phyloP scores from a whole-genome alignment of 1,140 invertebrate genomes.

The Drosophila albomicans region DNA sequence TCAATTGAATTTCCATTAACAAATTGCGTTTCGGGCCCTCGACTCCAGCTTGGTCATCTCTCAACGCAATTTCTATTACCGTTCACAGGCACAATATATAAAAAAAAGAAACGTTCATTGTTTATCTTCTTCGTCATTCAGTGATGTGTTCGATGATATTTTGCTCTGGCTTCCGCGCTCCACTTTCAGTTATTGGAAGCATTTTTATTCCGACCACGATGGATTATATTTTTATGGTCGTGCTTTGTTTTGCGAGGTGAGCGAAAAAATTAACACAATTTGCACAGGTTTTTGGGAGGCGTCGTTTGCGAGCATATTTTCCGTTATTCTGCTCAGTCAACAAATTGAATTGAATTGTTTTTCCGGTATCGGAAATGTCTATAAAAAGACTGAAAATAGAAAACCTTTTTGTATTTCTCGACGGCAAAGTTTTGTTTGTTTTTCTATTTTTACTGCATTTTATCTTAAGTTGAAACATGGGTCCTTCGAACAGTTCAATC shows the following conservation, averaged over 20 bases:
- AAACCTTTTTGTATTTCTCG: not conserved
- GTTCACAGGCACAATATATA: not conserved
- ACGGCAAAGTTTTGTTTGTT: not conserved
- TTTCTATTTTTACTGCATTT: not conserved
- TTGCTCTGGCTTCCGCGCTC: slow-evolving; percentile 5
- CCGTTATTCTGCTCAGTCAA: slow-evolving; percentile 10
- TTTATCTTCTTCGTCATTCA: slow-evolving; percentile 11
- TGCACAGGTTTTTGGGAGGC: slow-evolving; percentile 22
- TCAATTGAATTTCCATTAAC: slow-evolving; percentile 82
- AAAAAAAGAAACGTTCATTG: not conserved
- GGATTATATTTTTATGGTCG: slow-evolving; percentile 35
- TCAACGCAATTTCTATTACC: not conserved
- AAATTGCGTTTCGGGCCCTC: slow-evolving; percentile 57
- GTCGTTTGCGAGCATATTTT: slow-evolving; percentile 19
- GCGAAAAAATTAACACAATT: slow-evolving; percentile 40
- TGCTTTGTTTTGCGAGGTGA: slow-evolving; percentile 25
- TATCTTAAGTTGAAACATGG: not conserved
- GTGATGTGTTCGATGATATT: slow-evolving; percentile 20
- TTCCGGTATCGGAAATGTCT: not conserved
- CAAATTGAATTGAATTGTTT: slow-evolving; percentile 26
- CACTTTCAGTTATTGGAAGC: slow-evolving; percentile 6
- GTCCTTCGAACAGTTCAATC: slow-evolving; percentile 9
- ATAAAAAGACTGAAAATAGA: not conserved
- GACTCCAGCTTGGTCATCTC: not conserved
- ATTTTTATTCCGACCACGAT: slow-evolving; percentile 17